phyloP scores from a whole-genome alignment of 92 coral and sea anemone species.

The Nematostella vectensis region DNA sequence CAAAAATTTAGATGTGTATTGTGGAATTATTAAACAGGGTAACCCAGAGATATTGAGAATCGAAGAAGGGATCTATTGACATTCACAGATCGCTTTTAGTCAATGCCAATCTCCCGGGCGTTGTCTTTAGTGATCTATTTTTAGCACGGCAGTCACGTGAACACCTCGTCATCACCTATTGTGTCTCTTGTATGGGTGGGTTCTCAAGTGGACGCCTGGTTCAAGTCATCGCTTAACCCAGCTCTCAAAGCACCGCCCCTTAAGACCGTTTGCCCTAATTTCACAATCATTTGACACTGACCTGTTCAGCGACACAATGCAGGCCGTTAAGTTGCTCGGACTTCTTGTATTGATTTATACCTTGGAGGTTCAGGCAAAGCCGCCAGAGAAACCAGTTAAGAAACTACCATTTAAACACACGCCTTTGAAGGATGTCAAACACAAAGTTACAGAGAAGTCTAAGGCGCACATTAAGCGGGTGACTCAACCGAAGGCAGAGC shows the following conservation, averaged over 20 bases:
- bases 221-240: slow-evolving; percentile 2
- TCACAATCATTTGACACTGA: background rate
- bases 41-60: too few species aligned
- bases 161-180: too few species aligned
- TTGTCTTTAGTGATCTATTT: too few species aligned
- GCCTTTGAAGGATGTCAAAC: slow-evolving; percentile 34
- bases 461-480: too few species aligned
- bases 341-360: slow-evolving; percentile 17
- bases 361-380: slow-evolving; percentile 24
- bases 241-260: background rate
- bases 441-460: slow-evolving; percentile 27
- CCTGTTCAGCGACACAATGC: slow-evolving; percentile 1
- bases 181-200: too few species aligned
- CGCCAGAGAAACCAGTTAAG: slow-evolving; percentile 27
- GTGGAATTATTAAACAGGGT: too few species aligned
- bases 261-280: background rate
- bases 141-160: too few species aligned
- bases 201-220: too few species aligned
- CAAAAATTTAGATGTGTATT: too few species aligned
- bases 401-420: slow-evolving; percentile 7
- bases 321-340: slow-evolving; percentile 16
- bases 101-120: too few species aligned
- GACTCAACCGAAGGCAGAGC: slow-evolving; percentile 20
- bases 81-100: too few species aligned
- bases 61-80: too few species aligned